Evolutionary conservation across 2,888 invertebrate genomes (phyloP), one percentile per base, ranked within the genome.

Genomic region (Agelastica alni): DNA sequence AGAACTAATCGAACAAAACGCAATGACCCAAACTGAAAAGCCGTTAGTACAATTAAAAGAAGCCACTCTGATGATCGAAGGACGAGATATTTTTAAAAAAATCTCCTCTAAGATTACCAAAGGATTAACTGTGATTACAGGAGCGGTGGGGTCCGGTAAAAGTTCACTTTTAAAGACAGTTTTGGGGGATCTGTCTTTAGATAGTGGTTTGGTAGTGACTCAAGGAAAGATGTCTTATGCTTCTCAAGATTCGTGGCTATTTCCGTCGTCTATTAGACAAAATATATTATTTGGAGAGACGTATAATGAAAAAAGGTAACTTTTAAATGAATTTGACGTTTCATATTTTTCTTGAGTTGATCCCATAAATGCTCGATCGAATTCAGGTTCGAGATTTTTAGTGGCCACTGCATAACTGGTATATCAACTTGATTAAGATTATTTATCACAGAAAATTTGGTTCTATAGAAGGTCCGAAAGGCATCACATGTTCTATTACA

Each of bases 121-220:
- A 2, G 70, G 79, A 20, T 60, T 83, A 5, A 75, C 78, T 36
- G 81, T 82, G 1, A 72, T 88, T 9, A 81, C 86, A 26, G 88
- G 88, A 7, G 77, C 81, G 0, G 85, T 87, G 1, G 88, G 87
- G 16, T 77, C 83, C 7, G 88, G 88, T 30, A 88, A 88, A 63
- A 77, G 78, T 0, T 73, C 78, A 0, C 48, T 80, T 1, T 60
- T 80, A 1, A 74, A 79, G 58, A 56, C 77, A 1, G 56, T 80
- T 10, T 59, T 80, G n/a, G 74, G 71, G 9, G 80, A 80, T 61
- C 67, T 78, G 37, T 67, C 75, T 1, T 31, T 75, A 3, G 73
- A 73, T 2, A 72, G 73, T 6, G 80, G 80, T 0, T 61, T 47
- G 1, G 52, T 79, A 1, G 61, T 58, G 9, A 75, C 83, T 1